These are phyloP conservation scores for Zophobas morio DNA, from an alignment of 1,140 invertebrate species.

Conservation along the genomic window DNA sequence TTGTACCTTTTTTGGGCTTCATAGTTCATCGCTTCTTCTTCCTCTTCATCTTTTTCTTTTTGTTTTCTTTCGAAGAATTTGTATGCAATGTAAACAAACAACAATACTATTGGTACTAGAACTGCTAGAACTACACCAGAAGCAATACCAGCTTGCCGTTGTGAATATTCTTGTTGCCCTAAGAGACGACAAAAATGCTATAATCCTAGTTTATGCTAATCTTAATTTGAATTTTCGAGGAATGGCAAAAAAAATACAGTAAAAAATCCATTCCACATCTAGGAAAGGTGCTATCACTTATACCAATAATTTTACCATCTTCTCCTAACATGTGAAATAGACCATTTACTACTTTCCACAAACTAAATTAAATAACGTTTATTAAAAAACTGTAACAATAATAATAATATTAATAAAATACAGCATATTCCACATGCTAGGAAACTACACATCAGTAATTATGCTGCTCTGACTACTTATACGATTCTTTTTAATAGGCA, in stretches of 20 bases:
- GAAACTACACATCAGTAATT: constrained; percentile 60
- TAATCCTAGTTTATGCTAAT: too few species aligned
- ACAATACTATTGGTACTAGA: constrained; percentile 81
- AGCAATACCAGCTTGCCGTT: constrained; percentile 82
- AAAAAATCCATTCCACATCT: constrained; percentile 60
- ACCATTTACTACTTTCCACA: constrained; percentile 35
- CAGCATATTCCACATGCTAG: constrained; percentile 53
- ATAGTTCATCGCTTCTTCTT: constrained; percentile 39
- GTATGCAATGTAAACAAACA: constrained; percentile 80
- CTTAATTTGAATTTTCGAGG: not conserved
- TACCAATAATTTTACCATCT: constrained; percentile 45
- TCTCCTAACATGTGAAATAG: constrained; percentile 59
- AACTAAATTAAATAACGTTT: not conserved
- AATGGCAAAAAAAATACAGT: constrained; percentile 32
- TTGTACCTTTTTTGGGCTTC: constrained; percentile 35
- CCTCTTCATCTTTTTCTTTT: constrained; percentile 71
- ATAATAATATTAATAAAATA: constrained; percentile 14
- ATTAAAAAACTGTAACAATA: constrained; percentile 34
- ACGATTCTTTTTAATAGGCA: constrained; percentile 53
- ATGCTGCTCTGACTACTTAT: constrained; percentile 61
- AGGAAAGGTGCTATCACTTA: constrained; percentile 44
- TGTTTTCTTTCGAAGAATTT: constrained; percentile 74
- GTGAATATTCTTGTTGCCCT: constrained; percentile 86
- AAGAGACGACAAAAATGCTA: constrained; percentile 47
- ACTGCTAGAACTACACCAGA: constrained; percentile 82